Base-by-base conservation (phyloP, 2,888 invertebrate species). In the Pollenia angustigena region DNA sequence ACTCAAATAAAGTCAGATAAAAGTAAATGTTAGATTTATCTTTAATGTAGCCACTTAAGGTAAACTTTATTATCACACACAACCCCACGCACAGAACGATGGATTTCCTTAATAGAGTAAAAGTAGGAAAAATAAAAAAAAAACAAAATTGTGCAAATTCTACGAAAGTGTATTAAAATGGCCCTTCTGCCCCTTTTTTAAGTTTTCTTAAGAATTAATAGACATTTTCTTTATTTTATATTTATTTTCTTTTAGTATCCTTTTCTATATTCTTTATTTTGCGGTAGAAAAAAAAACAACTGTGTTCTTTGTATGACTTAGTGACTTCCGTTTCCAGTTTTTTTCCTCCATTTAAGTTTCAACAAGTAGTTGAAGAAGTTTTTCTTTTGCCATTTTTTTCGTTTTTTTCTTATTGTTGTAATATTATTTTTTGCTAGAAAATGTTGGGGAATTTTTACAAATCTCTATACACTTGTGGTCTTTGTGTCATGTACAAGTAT, bases 1-100 rank as follows among this genome's bases (percentile, higher is more conserved):
- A 81, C 87, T 81, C 72, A 78, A 74, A 50, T 66, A 76, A 87
- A 83, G 80, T 87, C 71, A 76, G 79, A 74, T 74, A 81, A 81
- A 81, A 84, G 84, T 72, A 80, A 85, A 87, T 81, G 84, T 87
- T 84, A 74, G 81, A 84, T 87, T 87, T 87, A 84, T 87, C 87
- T 87, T 84, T 87, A 87, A 87, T 87, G 87, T 87, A 81, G 87
- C 87, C 87, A 87, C 87, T 87, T 87, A 87, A 87, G 87, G 87
- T 87, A 84, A 87, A 87, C 56, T 87, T 87, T 87, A 81, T 84
- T 87, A 87, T 87, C 1, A 23, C 9, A 14, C 50, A 62, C 3
- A 32, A 32, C 32, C 32, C 6, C 1, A 66, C 56, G 18, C 44
- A 23, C 10, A 68, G 56, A 69, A 75, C 68, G 76, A 72, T 80